These are phyloP conservation scores for Parnassius glacialis DNA, from an alignment of 2,888 invertebrate genomes.

Conservation along the genomic window DNA sequence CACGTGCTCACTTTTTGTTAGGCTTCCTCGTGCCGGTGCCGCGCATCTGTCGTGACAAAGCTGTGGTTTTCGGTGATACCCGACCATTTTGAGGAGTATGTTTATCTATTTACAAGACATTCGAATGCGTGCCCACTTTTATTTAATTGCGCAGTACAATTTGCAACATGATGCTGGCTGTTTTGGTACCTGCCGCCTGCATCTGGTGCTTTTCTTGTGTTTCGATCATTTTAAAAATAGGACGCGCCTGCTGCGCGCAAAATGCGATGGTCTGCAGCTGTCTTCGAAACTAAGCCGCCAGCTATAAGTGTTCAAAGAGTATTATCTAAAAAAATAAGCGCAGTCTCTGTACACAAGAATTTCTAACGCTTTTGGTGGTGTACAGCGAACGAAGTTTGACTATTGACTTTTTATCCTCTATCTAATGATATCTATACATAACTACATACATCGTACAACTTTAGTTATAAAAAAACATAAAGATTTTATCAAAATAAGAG, in stretches of 20 bases:
- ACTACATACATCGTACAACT: too few relatives aligned
- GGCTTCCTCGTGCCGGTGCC: conserved; percentile 66
- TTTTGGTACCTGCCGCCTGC: conserved; percentile 67
- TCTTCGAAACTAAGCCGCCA: conserved; percentile 21
- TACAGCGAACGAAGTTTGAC: not conserved
- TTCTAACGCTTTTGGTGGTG: not conserved
- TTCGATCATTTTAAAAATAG: conserved; percentile 63
- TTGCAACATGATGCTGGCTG: conserved; percentile 73
- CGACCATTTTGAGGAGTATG: conserved; percentile 39
- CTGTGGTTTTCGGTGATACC: conserved; percentile 64
- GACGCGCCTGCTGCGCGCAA: conserved; percentile 37
- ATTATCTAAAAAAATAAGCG: conserved; percentile 21
- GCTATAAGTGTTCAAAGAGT: conserved; percentile 21
- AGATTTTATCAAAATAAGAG: too few relatives aligned
- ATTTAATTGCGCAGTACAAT: conserved; percentile 51
- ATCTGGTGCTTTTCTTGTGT: conserved; percentile 72
- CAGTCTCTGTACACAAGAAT: conserved; percentile 5
- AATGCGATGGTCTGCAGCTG: conserved; percentile 33
- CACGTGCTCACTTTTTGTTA: conserved; percentile 72
- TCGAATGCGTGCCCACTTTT: conserved; percentile 24
- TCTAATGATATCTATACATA: too few relatives aligned
- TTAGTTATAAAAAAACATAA: too few relatives aligned
- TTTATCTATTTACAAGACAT: not conserved
- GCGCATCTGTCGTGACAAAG: conserved; percentile 73
- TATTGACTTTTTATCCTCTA: not conserved